phyloP scores from a whole-genome alignment of 1,140 invertebrate species.

The Drosophila paulistorum region DNA sequence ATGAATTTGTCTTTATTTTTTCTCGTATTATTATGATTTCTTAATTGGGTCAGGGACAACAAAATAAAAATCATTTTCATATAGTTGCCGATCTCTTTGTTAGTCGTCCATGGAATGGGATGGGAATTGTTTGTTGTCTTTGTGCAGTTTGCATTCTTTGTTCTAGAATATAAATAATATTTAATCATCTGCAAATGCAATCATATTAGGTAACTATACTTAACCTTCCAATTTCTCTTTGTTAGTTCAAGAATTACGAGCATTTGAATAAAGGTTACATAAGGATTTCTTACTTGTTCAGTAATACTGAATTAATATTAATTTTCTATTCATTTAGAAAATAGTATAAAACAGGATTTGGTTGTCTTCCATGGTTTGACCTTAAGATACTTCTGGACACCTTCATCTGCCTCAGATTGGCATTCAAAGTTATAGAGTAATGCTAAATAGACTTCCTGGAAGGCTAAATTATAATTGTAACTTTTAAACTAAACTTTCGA shows the following conservation, averaged over 20 bases:
- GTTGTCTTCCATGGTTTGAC: no score
- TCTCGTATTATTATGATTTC: slow-evolving; percentile 20
- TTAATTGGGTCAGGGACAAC: slow-evolving; percentile 71
- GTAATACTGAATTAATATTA: background rate
- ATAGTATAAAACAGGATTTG: no score
- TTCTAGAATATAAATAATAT: background rate
- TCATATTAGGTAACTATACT: background rate
- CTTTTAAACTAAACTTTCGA: no score
- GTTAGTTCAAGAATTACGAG: no score
- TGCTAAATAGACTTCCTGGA: no score
- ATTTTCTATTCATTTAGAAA: no score
- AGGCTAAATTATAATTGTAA: no score
- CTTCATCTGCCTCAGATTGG: no score
- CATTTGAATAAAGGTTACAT: background rate
- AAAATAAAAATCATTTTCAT: background rate
- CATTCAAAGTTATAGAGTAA: no score
- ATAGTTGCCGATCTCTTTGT: slow-evolving; percentile 15
- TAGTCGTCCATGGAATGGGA: background rate
- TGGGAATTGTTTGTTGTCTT: background rate
- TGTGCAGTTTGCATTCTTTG: background rate
- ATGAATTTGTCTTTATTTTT: slow-evolving; percentile 26
- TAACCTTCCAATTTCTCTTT: no score
- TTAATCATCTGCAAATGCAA: background rate
- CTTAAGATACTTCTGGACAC: no score
- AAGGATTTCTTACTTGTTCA: background rate